These are phyloP conservation scores for Monopis laevigella DNA, from an alignment of 2,888 invertebrate species.

Conservation along the genomic window DNA sequence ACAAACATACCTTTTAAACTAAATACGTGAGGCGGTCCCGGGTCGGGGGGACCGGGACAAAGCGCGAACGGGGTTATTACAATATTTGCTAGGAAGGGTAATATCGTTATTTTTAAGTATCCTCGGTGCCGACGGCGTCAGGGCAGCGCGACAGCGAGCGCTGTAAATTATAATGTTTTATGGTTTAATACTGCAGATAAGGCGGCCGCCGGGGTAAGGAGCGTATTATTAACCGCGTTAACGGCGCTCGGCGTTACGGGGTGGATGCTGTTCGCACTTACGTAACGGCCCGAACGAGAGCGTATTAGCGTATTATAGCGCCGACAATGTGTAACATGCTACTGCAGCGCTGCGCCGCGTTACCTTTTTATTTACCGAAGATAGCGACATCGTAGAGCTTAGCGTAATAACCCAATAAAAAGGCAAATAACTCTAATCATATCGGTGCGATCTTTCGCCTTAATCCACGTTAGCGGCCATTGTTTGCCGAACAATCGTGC, in stretches of 20 bases:
- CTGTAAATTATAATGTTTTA: slow-evolving; percentile 67
- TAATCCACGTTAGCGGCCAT: slow-evolving; percentile 14
- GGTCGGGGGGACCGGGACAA: slow-evolving; percentile 16
- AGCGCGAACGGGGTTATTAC: slow-evolving; percentile 43
- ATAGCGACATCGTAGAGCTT: slow-evolving; percentile 17
- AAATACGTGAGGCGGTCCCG: slow-evolving; percentile 9
- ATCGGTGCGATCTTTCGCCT: slow-evolving; percentile 15
- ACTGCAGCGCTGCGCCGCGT: slow-evolving; percentile 26
- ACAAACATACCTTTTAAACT: slow-evolving; percentile 25
- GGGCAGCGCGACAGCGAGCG: slow-evolving; percentile 44
- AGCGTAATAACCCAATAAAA: slow-evolving; percentile 38
- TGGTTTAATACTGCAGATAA: slow-evolving; percentile 67
- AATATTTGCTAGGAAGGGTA: slow-evolving; percentile 54
- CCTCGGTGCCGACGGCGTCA: slow-evolving; percentile 43
- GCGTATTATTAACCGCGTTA: slow-evolving; percentile 62
- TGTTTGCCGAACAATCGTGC: slow-evolving; percentile 28
- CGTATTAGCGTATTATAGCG: slow-evolving; percentile 38
- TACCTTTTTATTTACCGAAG: slow-evolving; percentile 7
- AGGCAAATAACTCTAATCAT: slow-evolving; percentile 39
- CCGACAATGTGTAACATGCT: slow-evolving; percentile 43
- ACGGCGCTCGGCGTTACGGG: slow-evolving; percentile 26
- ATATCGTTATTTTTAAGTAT: slow-evolving; percentile 67
- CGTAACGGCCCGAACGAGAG: slow-evolving; percentile 1
- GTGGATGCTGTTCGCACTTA: slow-evolving; percentile 6
- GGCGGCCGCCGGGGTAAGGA: slow-evolving; percentile 48